Percentiles rank a stretch among this genome's conserved stretches.
phyloP scores from a whole-genome alignment of 2,113 vertebrate species.

The Galeopterus variegatus region DNA sequence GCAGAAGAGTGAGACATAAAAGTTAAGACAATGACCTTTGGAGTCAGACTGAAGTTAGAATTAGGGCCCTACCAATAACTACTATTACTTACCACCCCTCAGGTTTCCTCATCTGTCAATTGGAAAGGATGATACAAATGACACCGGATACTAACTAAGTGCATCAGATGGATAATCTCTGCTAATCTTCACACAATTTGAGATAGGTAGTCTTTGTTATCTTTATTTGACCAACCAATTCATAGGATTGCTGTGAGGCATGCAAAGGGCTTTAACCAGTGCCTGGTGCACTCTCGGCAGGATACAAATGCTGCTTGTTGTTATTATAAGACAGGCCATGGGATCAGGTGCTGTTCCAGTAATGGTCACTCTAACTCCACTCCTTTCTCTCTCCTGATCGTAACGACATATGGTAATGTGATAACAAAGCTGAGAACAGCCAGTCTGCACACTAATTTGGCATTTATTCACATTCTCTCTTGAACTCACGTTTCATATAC shows the following conservation, averaged over 20 bases:
- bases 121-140: background rate
- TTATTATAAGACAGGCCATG: background rate
- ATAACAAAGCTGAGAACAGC: background rate
- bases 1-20: background rate
- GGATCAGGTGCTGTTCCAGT: background rate
- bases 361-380: too few species aligned
- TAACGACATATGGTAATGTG: background rate
- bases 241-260: background rate
- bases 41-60: background rate
- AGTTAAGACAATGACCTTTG: background rate
- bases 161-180: background rate
- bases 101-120: background rate
- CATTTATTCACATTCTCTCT: background rate
- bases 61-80: background rate
- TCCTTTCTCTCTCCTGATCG: background rate
- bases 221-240: background rate
- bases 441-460: fast-evolving
- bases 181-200: too few species aligned
- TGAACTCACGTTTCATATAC: fast-evolving
- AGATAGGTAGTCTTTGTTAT: background rate
- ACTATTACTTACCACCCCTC: background rate
- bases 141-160: background rate
- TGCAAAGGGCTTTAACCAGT: background rate
- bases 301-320: background rate
- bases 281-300: background rate